Conservation (phyloP, 1,140 invertebrate species). For the Halesus radiatus region DNA sequence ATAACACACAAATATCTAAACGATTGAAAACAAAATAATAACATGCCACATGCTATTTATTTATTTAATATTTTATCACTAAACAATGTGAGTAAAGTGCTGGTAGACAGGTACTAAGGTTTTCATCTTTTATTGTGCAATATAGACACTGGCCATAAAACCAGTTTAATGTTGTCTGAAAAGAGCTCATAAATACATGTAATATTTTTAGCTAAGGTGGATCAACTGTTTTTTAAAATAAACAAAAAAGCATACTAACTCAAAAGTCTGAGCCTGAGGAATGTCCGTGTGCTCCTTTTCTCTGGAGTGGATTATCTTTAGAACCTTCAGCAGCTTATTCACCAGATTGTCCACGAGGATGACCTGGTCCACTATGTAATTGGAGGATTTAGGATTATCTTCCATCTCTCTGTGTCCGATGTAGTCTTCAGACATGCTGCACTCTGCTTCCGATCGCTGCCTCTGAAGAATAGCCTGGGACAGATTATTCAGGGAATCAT, state of each 20-base stretch:
- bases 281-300: slow-evolving; percentile 72
- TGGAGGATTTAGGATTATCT: slow-evolving; percentile 61
- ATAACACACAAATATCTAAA: background rate
- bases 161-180: too few species aligned
- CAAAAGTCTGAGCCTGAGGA: slow-evolving; percentile 70
- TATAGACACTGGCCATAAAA: too few species aligned
- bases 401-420: slow-evolving; percentile 61
- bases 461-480: slow-evolving; percentile 76
- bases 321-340: slow-evolving; percentile 80
- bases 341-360: slow-evolving; percentile 83
- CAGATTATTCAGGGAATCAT: slow-evolving; percentile 77
- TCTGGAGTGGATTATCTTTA: slow-evolving; percentile 80
- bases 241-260: slow-evolving; percentile 60
- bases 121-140: too few species aligned
- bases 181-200: too few species aligned
- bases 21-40: too few species aligned
- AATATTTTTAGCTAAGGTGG: too few species aligned
- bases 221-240: background rate
- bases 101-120: too few species aligned
- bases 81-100: too few species aligned
- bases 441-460: slow-evolving; percentile 72
- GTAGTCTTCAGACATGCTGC: slow-evolving; percentile 58
- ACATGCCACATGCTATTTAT: too few species aligned
- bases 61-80: too few species aligned
- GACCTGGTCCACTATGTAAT: slow-evolving; percentile 69